Evolutionary conservation across 2,113 vertebrate genomes (phyloP).

Genomic region (Gallinago media): DNA sequence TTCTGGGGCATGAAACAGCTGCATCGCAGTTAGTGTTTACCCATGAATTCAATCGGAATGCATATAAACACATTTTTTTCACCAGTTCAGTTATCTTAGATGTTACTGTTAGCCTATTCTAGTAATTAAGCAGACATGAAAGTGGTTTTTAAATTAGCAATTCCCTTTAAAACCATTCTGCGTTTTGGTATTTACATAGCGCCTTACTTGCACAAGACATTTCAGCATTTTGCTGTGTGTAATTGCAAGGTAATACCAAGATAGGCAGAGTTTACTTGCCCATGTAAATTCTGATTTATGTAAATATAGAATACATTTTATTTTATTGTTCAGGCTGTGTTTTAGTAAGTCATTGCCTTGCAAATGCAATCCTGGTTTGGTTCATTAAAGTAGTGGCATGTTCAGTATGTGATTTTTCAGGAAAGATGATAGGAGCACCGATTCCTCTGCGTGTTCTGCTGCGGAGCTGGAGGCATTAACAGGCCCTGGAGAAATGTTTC

Average conservation of each 20-base stretch:
- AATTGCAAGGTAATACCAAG: neutral
- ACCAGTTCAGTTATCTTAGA: neutral
- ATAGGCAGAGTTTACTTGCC: neutral
- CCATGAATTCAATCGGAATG: neutral
- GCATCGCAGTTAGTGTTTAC: neutral
- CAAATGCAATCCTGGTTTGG: neutral
- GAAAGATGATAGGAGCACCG: neutral
- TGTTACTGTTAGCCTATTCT: slow-evolving; percentile 1
- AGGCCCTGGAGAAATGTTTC: neutral
- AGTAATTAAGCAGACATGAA: neutral
- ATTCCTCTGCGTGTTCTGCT: neutral
- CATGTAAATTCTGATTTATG: neutral
- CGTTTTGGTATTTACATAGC: neutral
- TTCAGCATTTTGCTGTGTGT: neutral
- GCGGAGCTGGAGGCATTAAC: neutral
- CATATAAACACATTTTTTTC: neutral
- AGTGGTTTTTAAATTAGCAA: neutral
- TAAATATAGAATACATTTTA: neutral
- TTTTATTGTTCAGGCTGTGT: too few species aligned
- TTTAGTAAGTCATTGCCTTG: neutral
- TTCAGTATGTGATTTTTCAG: neutral
- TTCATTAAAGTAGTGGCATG: neutral
- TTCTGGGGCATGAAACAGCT: neutral
- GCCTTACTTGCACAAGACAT: neutral
- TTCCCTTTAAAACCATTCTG: neutral